Percentiles rank a stretch among this genome's conserved stretches.
phyloP scores from a whole-genome alignment of 1,140 invertebrate genomes.

The Camponotus floridanus region DNA sequence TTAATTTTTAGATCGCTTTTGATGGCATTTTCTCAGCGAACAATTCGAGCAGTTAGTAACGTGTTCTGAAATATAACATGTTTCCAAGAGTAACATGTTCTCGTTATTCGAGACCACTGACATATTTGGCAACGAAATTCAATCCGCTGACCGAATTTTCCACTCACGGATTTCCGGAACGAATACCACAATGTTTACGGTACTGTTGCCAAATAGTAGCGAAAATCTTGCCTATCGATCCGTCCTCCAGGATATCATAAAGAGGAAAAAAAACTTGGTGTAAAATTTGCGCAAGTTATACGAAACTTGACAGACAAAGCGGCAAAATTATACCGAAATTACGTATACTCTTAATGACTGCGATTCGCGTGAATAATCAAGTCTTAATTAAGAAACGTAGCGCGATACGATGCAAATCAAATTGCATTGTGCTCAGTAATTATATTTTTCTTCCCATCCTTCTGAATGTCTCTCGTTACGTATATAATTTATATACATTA shows the following conservation, averaged over 20 bases:
- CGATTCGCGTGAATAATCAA: not conserved
- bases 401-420: not conserved
- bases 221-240: conserved; percentile 52
- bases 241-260: not conserved
- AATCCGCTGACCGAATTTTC: conserved; percentile 60
- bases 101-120: conserved; percentile 46
- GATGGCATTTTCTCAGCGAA: not conserved
- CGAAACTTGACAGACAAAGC: not conserved
- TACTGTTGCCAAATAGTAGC: conserved; percentile 52
- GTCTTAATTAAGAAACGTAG: not conserved
- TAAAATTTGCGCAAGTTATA: not conserved
- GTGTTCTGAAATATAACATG: not conserved
- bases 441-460: not conserved
- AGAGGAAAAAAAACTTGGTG: not conserved
- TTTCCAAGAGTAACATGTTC: not conserved
- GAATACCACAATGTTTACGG: conserved; percentile 58
- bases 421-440: not conserved
- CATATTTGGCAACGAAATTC: conserved; percentile 61
- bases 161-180: conserved; percentile 50
- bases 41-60: not conserved
- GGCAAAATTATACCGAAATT: not conserved
- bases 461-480: not conserved
- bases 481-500: not conserved
- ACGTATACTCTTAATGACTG: not conserved
- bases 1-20: conserved; percentile 10